Evolutionary conservation across 2,113 vertebrate genomes (phyloP).

Genomic region (Ptychochromis oligacanthus): DNA sequence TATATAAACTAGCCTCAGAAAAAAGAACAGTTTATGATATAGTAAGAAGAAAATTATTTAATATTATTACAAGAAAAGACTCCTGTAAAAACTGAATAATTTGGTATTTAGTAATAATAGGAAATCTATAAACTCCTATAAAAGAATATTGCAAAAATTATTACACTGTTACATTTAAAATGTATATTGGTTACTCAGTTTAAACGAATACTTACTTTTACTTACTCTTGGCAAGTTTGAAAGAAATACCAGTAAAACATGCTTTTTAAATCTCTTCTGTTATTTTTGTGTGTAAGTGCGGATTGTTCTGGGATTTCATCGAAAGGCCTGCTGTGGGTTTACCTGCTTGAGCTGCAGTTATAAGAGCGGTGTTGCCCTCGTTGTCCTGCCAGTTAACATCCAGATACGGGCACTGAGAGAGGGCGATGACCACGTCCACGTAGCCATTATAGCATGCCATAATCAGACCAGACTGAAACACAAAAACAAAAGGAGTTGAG

Average conservation of each 20-base stretch:
- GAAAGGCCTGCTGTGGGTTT: constrained; percentile 44
- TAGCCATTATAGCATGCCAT: constrained; percentile 94
- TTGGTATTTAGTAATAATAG: neutral
- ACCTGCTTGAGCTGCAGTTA: constrained; percentile 96
- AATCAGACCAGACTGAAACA: constrained; percentile 89
- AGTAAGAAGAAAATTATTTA: neutral
- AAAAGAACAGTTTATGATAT: neutral
- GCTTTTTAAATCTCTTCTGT: too few species aligned
- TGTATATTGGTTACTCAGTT: neutral
- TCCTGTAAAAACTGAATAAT: neutral
- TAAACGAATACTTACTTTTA: too few species aligned
- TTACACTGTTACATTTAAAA: neutral
- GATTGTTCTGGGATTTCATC: too few species aligned
- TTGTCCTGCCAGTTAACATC: constrained; percentile 99
- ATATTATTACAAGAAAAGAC: neutral
- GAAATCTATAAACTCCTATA: neutral
- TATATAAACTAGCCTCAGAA: too few species aligned
- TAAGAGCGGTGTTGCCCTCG: constrained; percentile 96
- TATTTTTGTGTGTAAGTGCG: too few species aligned
- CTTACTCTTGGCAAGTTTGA: too few species aligned
- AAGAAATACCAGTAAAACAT: too few species aligned
- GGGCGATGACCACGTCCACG: constrained; percentile 90
- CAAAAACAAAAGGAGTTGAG: constrained; percentile 11
- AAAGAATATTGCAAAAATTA: neutral
- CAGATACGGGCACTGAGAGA: constrained; percentile 90